These are phyloP conservation scores for Bombus pyrosoma DNA, from an alignment of 1,140 invertebrate genomes.

Conservation along the genomic window DNA sequence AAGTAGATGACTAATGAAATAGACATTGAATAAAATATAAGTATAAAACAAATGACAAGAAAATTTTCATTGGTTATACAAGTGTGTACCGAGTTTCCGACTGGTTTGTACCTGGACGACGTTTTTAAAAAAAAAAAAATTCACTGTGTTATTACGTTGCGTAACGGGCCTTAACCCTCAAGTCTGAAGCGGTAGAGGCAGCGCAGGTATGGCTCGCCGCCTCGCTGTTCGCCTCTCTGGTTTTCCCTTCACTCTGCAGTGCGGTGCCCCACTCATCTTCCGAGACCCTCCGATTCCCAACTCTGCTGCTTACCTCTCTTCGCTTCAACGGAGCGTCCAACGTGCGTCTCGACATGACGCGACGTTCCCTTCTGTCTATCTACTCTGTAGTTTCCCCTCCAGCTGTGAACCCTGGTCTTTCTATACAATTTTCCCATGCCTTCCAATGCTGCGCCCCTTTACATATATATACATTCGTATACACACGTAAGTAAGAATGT, in stretches of 20 bases:
- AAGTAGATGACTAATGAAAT: too few relatives aligned
- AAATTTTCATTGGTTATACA: conserved; percentile 12
- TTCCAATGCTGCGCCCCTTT: conserved; percentile 47
- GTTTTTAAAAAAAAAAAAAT: conserved; percentile 45
- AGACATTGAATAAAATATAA: not conserved
- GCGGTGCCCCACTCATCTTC: conserved; percentile 42
- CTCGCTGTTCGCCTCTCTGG: not conserved
- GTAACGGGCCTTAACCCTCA: conserved; percentile 62
- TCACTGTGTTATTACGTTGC: conserved; percentile 60
- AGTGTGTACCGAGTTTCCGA: conserved; percentile 26
- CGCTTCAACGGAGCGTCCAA: conserved; percentile 65
- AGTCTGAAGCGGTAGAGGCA: conserved; percentile 41
- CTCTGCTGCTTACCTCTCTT: conserved; percentile 27
- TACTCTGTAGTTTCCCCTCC: conserved; percentile 46
- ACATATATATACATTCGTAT: not conserved
- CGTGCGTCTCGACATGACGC: conserved; percentile 14
- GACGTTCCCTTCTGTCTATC: conserved; percentile 51
- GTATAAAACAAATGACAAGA: too few relatives aligned
- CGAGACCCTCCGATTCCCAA: conserved; percentile 54
- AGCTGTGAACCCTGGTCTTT: conserved; percentile 31
- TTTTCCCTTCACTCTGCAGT: not conserved
- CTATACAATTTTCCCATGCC: conserved; percentile 53
- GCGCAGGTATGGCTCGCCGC: conserved; percentile 15
- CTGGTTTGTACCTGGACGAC: conserved; percentile 14
- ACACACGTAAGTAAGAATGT: too few relatives aligned